Base-by-base conservation (phyloP, 2,113 vertebrate species). In the Nothocercus julius region DNA sequence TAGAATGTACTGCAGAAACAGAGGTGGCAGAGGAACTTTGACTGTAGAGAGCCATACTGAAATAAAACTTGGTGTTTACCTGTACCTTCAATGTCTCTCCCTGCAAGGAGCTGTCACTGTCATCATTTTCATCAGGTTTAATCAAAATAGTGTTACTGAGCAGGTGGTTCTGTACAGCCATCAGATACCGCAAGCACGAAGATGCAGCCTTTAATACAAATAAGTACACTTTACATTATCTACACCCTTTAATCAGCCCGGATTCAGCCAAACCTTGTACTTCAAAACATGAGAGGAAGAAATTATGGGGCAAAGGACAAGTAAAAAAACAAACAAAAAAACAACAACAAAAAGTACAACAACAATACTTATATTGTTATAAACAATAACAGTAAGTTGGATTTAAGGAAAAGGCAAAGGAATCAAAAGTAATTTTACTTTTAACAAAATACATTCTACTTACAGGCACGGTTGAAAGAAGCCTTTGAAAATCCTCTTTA, bases 41-140 rank as follows among this genome's bases (percentile, higher is more conserved):
- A 97, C 64, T 72, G 96, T 86, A 97, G 96, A 96, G 96, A 97
- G 92, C 94, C 98, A 92, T 93, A 95, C 98, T 98, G 97, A 97
- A 98, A 98, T 98, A 98, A 99, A 98, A 98, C 98, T 98, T 97
- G 98, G 98, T 99, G 99, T 99, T 99, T 99, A 99, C 99, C 99
- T 99, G 99, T 99, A 99, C 99, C 99, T 99, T 99, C 98, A 99
- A 99, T 99, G 99, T 99, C 98, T 99, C 99, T 98, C 99, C 99
- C 97, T 99, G 99, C 97, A 99, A 98, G 98, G 99, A 99, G 98
- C 96, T 99, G 98, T 99, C 99, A 98, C 99, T 99, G 98, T 99
- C 99, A 92, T 99, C 99, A 28, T 94, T 98, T 85, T 99, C 99
- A 95, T 99, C 99, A 18, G 99, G 99, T 90, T 98, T 99, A 97